Base-by-base conservation (phyloP, 2,113 vertebrate species). In the Nesoenas mayeri region DNA sequence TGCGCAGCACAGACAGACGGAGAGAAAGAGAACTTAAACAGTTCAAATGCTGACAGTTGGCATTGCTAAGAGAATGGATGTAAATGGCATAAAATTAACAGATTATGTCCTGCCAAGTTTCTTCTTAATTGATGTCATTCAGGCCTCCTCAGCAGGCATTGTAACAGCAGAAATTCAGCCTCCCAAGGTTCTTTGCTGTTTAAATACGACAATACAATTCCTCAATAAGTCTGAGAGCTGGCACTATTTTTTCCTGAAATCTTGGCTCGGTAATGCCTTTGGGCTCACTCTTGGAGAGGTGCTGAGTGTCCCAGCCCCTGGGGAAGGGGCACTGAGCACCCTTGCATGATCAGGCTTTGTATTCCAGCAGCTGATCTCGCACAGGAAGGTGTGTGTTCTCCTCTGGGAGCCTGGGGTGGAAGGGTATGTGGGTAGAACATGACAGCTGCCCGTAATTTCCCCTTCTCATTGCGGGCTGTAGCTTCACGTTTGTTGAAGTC, bases 81-180 rank as follows among this genome's bases (percentile, higher is more conserved):
- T 25, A 94, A 96, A 92, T 62, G 93, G 91, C 90, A 96, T 72
- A 87, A 94, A 97, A 97, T 96, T 92, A 94, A 87, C 96, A 92
- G 93, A 79, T 91, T 58, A 64, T 1, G 4, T 81, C 79, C 90
- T 96, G 95, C 97, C 96, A 97, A 96, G 80, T 92, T 95, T 89
- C 73, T 62, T 73, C 85, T 81, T 92, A 92, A 89, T 89, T 91
- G 95, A 88, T 97, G 95, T 73, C 90, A 91, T 91, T 88, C 74
- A 77, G 29, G 38, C 26, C 36, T 88, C 69, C 90, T 90, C 90
- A 71, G 82, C 80, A 95, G 93, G 82, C 82, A 58, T 58, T 95
- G 90, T 51, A 88, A 51, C 82, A 89, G 65, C 65, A 95, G 66
- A 81, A 85, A 84, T 36, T 82, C 40, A 54, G 28, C 9, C 79